Evolutionary conservation across 2,113 vertebrate species (phyloP), one percentile per base, ranked within the genome.

Genomic region (Laterallus jamaicensis): DNA sequence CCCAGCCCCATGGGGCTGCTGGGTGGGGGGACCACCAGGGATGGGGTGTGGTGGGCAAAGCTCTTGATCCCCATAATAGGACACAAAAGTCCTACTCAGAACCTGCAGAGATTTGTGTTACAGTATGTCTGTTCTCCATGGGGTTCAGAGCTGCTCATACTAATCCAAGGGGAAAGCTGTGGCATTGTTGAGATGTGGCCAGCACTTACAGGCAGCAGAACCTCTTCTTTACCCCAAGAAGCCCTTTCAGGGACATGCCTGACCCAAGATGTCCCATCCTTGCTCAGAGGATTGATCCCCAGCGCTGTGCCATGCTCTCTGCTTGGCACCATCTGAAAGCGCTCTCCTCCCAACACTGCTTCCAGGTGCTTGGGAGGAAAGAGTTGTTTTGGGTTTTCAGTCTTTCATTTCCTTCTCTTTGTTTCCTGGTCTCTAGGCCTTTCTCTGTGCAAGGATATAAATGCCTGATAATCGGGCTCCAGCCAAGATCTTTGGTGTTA

Each of bases 331-430:
- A 15, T 76, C 60, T 17, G 4, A 29, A 67, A 89, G 21, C 66
- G 82, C 74, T 79, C 7, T 1, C 52, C 66, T 85, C 40, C 44
- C 5, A 4, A 3, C 11, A 2, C 15, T 88, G 67, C 28, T 92
- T 71, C 70, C 75, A 79, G 32, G 39, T n/a, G 25, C 67, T 95
- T 35, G 29, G 44, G 50, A 82, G 79, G 82, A 90, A 64, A 76
- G 39, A 88, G 1, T 74, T 0, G 0, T 64, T 93, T 55, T 56
- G 32, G 1, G 1, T 56, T 93, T 86, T 78, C 56, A 52, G 82
- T 18, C 59, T 90, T 79, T 79, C 40, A 31, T 90, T 96, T 89
- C 77, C 67, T 96, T 42, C 49, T 79, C 54, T n/a, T 93, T 49
- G 58, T 77, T 92, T 84, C 81, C 83, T 95, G 62, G 35, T 94